phyloP scores from a whole-genome alignment of 2,888 invertebrate genomes.

The Plagiodera versicolora region DNA sequence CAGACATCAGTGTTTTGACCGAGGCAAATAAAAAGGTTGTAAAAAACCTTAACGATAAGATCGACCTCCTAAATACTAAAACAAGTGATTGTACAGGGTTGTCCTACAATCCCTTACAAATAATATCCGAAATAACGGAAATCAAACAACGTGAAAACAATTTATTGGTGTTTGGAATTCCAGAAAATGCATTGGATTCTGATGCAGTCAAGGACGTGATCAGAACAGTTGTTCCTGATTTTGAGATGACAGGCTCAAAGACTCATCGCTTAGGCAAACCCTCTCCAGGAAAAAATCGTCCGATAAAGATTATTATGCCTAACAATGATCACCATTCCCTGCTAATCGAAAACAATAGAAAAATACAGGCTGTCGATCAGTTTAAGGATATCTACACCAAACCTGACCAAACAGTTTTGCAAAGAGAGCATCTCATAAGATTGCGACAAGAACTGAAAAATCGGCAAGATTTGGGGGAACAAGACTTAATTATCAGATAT shows the following conservation, averaged over 20 bases:
- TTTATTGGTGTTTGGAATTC: slow-evolving; percentile 3
- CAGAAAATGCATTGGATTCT: background rate
- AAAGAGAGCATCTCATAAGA: background rate
- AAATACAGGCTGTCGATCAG: slow-evolving; percentile 5
- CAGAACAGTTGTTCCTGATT: background rate
- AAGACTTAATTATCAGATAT: background rate
- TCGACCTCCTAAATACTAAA: slow-evolving; percentile 7
- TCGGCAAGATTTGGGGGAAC: background rate
- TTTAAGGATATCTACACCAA: slow-evolving; percentile 1
- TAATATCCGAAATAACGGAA: slow-evolving; percentile 3
- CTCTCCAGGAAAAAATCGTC: background rate
- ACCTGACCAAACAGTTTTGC: background rate
- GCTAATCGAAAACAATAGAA: background rate
- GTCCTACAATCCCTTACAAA: background rate
- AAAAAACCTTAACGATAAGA: slow-evolving; percentile 9
- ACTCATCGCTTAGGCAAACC: slow-evolving; percentile 2
- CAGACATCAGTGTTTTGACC: background rate
- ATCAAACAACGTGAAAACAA: slow-evolving; percentile 12
- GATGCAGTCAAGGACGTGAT: background rate
- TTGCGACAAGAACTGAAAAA: background rate
- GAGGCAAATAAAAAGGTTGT: slow-evolving; percentile 5
- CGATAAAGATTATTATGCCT: background rate
- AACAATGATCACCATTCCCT: background rate
- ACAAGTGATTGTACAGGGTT: slow-evolving; percentile 4
- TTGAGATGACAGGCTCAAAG: background rate